These are phyloP conservation scores for Syngnathoides biaculeatus DNA, from an alignment of 2,113 vertebrate genomes.

Conservation along the genomic window DNA sequence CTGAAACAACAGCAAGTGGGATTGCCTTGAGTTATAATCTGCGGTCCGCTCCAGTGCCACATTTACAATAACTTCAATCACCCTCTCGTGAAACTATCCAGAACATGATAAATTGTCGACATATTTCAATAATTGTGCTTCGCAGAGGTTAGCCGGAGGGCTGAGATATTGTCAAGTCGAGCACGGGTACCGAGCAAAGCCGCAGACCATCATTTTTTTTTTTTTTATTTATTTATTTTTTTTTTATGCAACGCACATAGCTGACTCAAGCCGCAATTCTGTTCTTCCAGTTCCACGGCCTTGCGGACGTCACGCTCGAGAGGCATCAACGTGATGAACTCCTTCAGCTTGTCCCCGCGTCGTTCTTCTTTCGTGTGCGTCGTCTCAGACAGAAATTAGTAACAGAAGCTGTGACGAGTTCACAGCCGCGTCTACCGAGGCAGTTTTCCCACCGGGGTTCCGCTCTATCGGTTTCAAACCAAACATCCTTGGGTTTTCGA, in stretches of 20 bases:
- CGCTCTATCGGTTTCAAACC: conserved; percentile 32
- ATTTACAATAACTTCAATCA: conserved; percentile 7
- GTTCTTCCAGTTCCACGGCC: conserved; percentile 24
- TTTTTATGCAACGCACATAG: conserved; percentile 15
- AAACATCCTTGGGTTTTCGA: conserved; percentile 4
- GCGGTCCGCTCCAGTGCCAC: neutral
- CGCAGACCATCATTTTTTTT: conserved; percentile 16
- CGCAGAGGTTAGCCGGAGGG: neutral
- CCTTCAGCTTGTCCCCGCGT: neutral
- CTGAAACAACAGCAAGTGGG: conserved; percentile 8
- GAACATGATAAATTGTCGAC: neutral
- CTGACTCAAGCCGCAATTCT: conserved; percentile 33
- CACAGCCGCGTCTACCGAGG: neutral
- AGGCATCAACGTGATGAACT: neutral
- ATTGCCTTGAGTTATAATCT: conserved; percentile 4
- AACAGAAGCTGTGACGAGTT: conserved; percentile 1
- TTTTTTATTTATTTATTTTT: too few relatives aligned
- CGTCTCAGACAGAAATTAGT: conserved; percentile 1
- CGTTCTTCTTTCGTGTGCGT: neutral
- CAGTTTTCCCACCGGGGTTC: conserved; percentile 21
- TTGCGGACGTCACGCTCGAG: conserved; percentile 6
- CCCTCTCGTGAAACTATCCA: conserved; percentile 1
- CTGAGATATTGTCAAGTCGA: neutral
- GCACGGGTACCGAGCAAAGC: conserved; percentile 13
- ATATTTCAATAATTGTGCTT: conserved; percentile 20